Conservation (phyloP, 2,888 invertebrate genomes). For the Orchestes rusci region DNA sequence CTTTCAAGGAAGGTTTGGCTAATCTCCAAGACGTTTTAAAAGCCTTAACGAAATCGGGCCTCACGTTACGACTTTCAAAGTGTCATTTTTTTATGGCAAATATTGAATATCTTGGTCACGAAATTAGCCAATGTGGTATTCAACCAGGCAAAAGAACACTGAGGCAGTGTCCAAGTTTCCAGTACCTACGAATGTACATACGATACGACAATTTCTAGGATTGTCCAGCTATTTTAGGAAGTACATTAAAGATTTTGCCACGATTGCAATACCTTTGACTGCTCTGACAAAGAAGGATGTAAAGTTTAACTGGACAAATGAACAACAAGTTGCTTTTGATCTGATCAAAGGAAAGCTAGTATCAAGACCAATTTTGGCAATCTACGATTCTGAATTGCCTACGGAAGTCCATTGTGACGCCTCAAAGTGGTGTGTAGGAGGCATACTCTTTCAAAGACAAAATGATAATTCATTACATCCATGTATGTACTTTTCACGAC, state of each 20-base stretch:
- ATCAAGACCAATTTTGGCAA: conserved; percentile 17
- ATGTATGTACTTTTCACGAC: neutral
- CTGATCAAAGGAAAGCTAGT: no score
- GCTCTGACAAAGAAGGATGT: conserved; percentile 26
- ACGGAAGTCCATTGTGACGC: conserved; percentile 24
- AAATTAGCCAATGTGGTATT: conserved; percentile 15
- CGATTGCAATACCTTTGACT: conserved; percentile 27
- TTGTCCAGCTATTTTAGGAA: conserved; percentile 26
- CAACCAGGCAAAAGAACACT: conserved; percentile 18
- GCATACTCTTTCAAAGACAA: conserved; percentile 27
- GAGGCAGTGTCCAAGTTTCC: conserved; percentile 31
- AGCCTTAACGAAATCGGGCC: neutral
- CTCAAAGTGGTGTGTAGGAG: conserved; percentile 22
- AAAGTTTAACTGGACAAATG: conserved; percentile 13
- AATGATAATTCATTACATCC: neutral
- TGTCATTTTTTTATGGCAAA: conserved; percentile 1
- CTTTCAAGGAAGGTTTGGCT: no score
- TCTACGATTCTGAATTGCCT: conserved; percentile 7
- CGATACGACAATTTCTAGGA: conserved; percentile 27
- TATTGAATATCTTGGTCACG: conserved; percentile 16
- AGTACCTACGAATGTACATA: conserved; percentile 26
- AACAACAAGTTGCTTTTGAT: conserved; percentile 15
- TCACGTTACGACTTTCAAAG: neutral
- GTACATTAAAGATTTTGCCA: no score
- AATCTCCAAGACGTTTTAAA: neutral